phyloP scores from a whole-genome alignment of 2,888 invertebrate genomes.

The Rhorus exstirpatorius region DNA sequence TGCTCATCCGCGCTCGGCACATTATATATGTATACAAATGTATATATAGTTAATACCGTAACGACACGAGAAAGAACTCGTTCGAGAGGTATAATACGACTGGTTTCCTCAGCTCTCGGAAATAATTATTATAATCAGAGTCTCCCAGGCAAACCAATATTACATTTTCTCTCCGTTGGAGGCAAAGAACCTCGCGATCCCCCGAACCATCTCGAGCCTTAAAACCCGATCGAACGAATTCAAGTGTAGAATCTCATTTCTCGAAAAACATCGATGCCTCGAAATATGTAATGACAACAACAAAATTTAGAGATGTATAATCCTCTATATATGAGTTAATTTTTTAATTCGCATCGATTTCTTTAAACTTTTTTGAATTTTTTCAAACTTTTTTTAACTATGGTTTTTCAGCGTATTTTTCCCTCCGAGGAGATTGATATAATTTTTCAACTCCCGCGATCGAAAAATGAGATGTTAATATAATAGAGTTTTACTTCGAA shows the following conservation, averaged over 20 bases:
- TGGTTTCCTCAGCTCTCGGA: constrained; percentile 37
- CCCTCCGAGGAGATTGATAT: no score
- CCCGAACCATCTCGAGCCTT: neutral
- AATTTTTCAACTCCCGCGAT: no score
- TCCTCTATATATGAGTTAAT: no score
- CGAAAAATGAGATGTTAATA: no score
- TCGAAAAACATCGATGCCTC: constrained; percentile 1
- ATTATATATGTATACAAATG: neutral
- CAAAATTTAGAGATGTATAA: neutral
- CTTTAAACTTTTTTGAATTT: neutral
- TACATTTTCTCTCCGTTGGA: constrained; percentile 51
- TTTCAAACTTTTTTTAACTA: no score
- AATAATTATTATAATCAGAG: constrained; percentile 66
- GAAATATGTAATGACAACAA: constrained; percentile 19
- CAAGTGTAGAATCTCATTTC: constrained; percentile 32
- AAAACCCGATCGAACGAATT: constrained; percentile 29
- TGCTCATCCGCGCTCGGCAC: constrained; percentile 11
- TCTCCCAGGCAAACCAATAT: constrained; percentile 58
- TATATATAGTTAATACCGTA: constrained; percentile 5
- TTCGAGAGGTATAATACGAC: constrained; percentile 32
- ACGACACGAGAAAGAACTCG: constrained; percentile 44
- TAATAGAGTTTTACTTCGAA: no score
- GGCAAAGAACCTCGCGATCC: constrained; percentile 30
- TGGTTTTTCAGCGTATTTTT: no score
- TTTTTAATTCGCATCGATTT: no score